These are phyloP conservation scores for Setipinna tenuifilis DNA, from an alignment of 2,797 vertebrate genomes.

Conservation along the genomic window DNA sequence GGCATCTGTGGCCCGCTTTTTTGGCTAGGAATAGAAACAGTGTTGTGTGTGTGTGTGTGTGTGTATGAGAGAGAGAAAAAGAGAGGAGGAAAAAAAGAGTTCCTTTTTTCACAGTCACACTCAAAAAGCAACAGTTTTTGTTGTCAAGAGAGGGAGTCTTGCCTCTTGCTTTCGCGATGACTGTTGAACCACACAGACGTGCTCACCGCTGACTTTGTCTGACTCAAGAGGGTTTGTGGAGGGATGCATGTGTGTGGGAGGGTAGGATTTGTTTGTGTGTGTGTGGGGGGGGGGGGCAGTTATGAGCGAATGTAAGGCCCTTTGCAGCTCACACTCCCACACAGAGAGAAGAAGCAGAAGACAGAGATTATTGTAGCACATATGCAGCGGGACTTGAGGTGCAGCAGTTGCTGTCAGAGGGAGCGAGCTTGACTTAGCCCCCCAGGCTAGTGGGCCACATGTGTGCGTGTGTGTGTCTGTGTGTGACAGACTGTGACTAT, in stretches of 20 bases:
- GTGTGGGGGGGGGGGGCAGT: conserved; percentile 43
- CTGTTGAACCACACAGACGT: conserved; percentile 79
- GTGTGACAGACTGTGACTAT: neutral
- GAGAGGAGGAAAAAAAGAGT: conserved; percentile 73
- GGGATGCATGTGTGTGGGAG: neutral
- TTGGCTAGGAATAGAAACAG: conserved; percentile 69
- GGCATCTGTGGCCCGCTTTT: conserved; percentile 88
- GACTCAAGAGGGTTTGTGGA: conserved; percentile 56
- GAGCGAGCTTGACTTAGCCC: conserved; percentile 3
- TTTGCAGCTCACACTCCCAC: conserved; percentile 35
- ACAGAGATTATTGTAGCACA: conserved; percentile 22
- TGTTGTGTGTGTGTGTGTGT: conserved; percentile 64
- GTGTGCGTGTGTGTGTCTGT: conserved; percentile 24
- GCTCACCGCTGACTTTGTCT: conserved; percentile 77
- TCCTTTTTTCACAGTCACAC: conserved; percentile 75
- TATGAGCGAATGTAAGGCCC: conserved; percentile 52
- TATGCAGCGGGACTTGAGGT: conserved; percentile 60
- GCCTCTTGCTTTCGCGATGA: conserved; percentile 73
- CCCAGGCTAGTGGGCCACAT: conserved; percentile 33
- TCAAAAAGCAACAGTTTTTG: conserved; percentile 86
- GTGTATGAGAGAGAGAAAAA: conserved; percentile 73
- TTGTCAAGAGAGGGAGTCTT: conserved; percentile 70
- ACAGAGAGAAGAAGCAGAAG: conserved; percentile 51
- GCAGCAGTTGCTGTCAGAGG: conserved; percentile 28
- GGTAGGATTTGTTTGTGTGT: conserved; percentile 20